Evolutionary conservation across 1,140 invertebrate genomes (phyloP), one percentile per base, ranked within the genome.

Genomic region (Drosophila quadrilineata): DNA sequence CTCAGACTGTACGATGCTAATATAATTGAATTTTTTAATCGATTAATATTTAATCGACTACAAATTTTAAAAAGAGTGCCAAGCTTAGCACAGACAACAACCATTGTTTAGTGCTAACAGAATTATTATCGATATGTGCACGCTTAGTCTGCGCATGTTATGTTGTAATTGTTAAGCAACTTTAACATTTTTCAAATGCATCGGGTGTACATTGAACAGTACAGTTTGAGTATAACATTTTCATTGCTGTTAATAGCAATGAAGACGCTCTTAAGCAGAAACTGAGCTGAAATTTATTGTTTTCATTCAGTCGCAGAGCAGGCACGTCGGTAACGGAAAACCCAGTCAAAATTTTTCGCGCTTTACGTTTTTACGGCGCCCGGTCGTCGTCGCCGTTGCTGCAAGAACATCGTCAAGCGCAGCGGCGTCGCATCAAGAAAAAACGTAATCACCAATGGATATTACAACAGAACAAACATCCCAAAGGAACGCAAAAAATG

Each of bases 301-400:
- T 65, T 53, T 65, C 50, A 53, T 60, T 41, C 57, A 31, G 49
- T 52, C 45, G 59, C 53, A 54, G 35, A 48, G 71, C 67, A 56
- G 65, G 71, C 62, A 67, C 54, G 75, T 75, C 69, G 69, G 45
- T 80, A 79, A 79, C 75, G 71, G 75, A 67, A 71, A 56, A 65
- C 63, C 38, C 65, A 41, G 48, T 52, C 35, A 57, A 77, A 24
- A 26, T 58, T 53, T 56, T 73, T 68, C 46, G 62, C 72, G 60
- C 52, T 53, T 38, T 52, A 66, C 63, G 48, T 62, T 52, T 36
- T 53, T 29, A 46, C 62, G 62, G 54, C 62, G 62, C 35, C 54
- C 54, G 45, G 69, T 54, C 70, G 69, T 73, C 57, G 67, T 45
- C 50, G 40, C 64, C 48, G 53, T 57, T 46, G 60, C 62, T 64